Evolutionary conservation across 1,140 invertebrate species (phyloP).

Genomic region (Uloborus diversus): DNA sequence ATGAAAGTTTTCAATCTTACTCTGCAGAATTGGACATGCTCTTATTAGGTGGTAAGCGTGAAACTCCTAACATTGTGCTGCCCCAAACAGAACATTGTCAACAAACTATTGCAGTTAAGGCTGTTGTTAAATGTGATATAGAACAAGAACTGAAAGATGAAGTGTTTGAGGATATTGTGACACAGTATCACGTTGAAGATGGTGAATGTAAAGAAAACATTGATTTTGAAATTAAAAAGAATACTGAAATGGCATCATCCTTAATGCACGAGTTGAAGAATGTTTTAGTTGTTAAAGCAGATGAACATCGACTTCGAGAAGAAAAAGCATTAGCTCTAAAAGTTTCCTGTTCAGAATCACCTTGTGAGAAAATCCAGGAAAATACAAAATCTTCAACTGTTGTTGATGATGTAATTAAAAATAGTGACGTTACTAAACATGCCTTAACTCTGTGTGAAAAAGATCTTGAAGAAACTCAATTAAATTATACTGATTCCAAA

Average conservation of each 20-base stretch:
- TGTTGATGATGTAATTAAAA: background rate
- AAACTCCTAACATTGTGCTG: background rate
- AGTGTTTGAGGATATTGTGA: conserved; percentile 35
- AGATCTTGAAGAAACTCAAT: too few relatives aligned
- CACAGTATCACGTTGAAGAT: background rate
- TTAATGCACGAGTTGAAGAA: conserved; percentile 31
- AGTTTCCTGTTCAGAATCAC: too few relatives aligned
- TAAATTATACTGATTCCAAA: too few relatives aligned
- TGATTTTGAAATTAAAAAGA: background rate
- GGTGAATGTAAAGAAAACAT: background rate
- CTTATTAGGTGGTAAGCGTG: conserved; percentile 5
- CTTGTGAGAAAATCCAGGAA: too few relatives aligned
- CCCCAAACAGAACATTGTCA: background rate
- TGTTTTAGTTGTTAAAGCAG: conserved; percentile 38
- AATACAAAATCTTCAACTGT: background rate
- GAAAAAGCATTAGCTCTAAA: conserved; percentile 27
- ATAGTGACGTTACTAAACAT: background rate
- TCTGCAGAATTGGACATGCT: too few relatives aligned
- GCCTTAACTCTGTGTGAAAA: too few relatives aligned
- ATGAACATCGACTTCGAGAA: conserved; percentile 30
- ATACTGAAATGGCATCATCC: background rate
- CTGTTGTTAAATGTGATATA: conserved; percentile 24
- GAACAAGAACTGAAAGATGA: conserved; percentile 39
- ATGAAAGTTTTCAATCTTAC: conserved; percentile 15
- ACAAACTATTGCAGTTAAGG: background rate